Evolutionary conservation across 2,113 vertebrate genomes (phyloP), one percentile per base, ranked within the genome.

Genomic region (Psilopsiagon aymara): DNA sequence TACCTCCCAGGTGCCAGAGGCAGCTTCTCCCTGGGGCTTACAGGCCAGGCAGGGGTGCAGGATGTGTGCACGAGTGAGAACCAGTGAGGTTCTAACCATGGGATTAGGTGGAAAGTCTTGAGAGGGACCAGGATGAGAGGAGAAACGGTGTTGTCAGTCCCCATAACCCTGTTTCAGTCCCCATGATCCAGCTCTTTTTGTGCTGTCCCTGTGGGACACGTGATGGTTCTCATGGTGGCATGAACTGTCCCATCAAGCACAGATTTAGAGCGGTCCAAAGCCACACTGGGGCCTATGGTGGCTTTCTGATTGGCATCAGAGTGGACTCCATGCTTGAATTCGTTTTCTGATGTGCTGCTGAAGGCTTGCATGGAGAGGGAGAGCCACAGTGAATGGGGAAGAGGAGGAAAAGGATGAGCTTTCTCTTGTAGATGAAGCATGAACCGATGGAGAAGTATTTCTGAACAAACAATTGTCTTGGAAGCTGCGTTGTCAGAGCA

Each of bases 381-480:
- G 53, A 80, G n/a, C 44, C 25, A 3, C 15, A 35, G 21, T 0
- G 9, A 44, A 63, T 20, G 63, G 14, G 33, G 82, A 78, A 57
- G 67, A 52, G 41, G 52, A 63, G 43, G 44, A 25, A 28, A 25
- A 80, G 28, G 44, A 57, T 24, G 55, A 49, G 27, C 35, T 78
- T 86, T 33, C 52, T 23, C 16, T 37, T 16, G 21, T 27, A 60
- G 69, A 9, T 69, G 76, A 69, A 76, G 71, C 59, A 46, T 27
- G 18, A 68, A 52, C 3, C 52, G 87, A 76, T 82, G 78, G 71
- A 94, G 75, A 86, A 92, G 10, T 19, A 60, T 93, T 90, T 94
- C 89, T 88, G 82, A 88, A 90, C 92, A 96, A 96, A 89, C 82
- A 87, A 64, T 47, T 63, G 80, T 95, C 82, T 96, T 23, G 88